Base-by-base conservation (phyloP, 2,797 vertebrate species). In the Merluccius polli region DNA sequence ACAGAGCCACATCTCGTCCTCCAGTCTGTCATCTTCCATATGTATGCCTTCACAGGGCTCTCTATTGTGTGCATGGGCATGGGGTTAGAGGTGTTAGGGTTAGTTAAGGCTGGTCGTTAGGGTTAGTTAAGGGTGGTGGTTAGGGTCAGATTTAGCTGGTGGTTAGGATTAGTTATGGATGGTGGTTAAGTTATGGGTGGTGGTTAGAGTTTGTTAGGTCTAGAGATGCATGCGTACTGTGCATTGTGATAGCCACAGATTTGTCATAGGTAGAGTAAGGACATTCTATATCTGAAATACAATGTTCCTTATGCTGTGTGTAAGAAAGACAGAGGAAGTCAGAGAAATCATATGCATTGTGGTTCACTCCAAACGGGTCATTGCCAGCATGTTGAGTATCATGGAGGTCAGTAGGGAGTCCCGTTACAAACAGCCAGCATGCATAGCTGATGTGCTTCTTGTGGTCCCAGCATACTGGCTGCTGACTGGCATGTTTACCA, bases 401-500 rank as follows among this genome's bases (percentile, higher is more conserved):
- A 35, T 72, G 77, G 75, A 85, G 21, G 8, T 15, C 41, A 73
- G 77, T 78, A 21, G 2, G 69, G 52, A 79, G 71, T 35, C 73
- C 59, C n/a, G 74, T 75, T 59, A 72, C 73, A 75, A 90, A 84
- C 79, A 85, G 75, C 82, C 79, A 16, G 63, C 75, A 81, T 86
- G 79, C 86, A 77, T 76, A 73, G n/a, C 41, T 31, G 78, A 81
- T 77, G 83, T 85, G 52, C 52, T 24, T 59, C 7, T 78, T 36
- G 76, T 77, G 76, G 81, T 74, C 24, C 63, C 81, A 30, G 78
- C 21, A 68, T 71, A 16, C 84, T 83, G 83, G 85, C 83, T 48
- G 81, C 86, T 93, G 92, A 93, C 83, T 91, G 93, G 84, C 91
- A 92, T 93, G 93, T 93, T 94, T 92, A 91, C 85, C 84, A 70